A percentile compares a stretch with the other conserved stretches of the same genome.
Conservation (phyloP, 1,140 invertebrate species). For the Pseudachorutes palmiensis region DNA sequence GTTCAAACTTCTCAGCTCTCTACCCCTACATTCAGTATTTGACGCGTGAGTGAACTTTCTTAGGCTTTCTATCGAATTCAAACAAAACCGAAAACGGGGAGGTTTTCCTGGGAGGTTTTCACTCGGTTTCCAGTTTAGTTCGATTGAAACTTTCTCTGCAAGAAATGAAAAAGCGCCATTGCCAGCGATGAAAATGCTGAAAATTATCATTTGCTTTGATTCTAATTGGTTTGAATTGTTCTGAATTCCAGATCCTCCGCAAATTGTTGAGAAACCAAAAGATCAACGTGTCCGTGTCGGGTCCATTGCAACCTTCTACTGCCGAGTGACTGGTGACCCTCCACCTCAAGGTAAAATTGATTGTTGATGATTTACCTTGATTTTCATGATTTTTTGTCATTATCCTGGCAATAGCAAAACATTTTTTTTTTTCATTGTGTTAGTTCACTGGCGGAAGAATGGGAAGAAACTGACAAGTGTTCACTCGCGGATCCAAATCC, state of each 20-base stretch:
- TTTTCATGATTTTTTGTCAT: no score
- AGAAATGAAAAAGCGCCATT: no score
- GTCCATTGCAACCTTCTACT: conserved; percentile 90
- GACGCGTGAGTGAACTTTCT: conserved; percentile 52
- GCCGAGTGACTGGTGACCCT: conserved; percentile 83
- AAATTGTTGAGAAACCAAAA: conserved; percentile 73
- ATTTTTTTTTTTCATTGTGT: background rate
- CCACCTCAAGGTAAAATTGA: conserved; percentile 42
- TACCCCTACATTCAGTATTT: conserved; percentile 58
- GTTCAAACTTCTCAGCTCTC: conserved; percentile 54
- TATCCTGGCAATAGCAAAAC: no score
- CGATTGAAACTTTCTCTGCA: background rate
- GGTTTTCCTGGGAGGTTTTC: background rate
- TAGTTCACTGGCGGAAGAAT: conserved; percentile 61
- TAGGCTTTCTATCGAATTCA: background rate
- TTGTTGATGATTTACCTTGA: background rate
- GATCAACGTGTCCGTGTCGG: conserved; percentile 80
- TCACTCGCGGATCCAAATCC: conserved; percentile 47
- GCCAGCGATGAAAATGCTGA: background rate
- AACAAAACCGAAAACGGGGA: background rate
- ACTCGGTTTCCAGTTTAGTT: background rate
- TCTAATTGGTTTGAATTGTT: no score
- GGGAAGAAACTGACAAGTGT: conserved; percentile 69
- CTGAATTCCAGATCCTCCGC: conserved; percentile 67
- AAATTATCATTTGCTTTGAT: background rate